These are phyloP conservation scores for Parapristionchus giblindavisi DNA, from an alignment of 2,888 invertebrate genomes.

Conservation along the genomic window DNA sequence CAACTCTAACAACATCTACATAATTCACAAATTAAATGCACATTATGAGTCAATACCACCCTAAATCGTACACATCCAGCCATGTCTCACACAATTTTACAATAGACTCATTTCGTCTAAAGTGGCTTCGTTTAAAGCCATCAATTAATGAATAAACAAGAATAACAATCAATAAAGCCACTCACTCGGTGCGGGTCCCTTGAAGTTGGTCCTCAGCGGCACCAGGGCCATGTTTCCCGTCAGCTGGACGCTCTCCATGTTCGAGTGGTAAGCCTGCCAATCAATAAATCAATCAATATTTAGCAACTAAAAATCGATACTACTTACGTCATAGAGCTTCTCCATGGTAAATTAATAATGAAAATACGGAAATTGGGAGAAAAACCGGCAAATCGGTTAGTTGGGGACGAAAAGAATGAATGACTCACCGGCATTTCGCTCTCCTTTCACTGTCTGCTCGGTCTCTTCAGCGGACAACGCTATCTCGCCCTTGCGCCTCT, in stretches of 20 bases:
- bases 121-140: too few species aligned
- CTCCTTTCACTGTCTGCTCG: slow-evolving; percentile 24
- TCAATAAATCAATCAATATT: slow-evolving; percentile 40
- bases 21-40: too few species aligned
- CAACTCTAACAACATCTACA: too few species aligned
- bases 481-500: slow-evolving; percentile 17
- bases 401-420: not conserved
- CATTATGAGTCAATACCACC: not conserved
- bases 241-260: slow-evolving; percentile 79
- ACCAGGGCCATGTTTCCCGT: slow-evolving; percentile 92
- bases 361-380: not conserved
- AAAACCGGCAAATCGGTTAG: not conserved
- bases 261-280: slow-evolving; percentile 91
- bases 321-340: slow-evolving; percentile 29
- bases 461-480: slow-evolving; percentile 12
- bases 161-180: not conserved
- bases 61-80: not conserved
- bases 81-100: too few species aligned
- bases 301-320: not conserved
- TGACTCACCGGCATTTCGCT: slow-evolving; percentile 38
- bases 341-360: not conserved
- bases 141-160: not conserved
- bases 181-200: slow-evolving; percentile 86
- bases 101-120: too few species aligned
- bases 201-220: slow-evolving; percentile 86